phyloP scores from a whole-genome alignment of 2,888 invertebrate genomes.

The Metellina segmentata region DNA sequence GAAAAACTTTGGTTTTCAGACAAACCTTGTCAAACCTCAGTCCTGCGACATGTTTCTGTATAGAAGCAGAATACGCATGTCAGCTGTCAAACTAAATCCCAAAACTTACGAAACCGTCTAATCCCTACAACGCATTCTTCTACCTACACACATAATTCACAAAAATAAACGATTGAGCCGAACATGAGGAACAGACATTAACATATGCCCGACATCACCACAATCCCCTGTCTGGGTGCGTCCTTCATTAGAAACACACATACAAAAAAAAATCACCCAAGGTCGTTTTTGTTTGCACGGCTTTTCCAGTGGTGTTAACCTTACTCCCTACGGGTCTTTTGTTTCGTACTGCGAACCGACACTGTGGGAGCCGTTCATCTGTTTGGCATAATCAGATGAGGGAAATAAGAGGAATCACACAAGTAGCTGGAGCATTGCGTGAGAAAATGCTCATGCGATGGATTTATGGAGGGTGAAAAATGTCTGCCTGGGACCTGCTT shows the following conservation, averaged over 20 bases:
- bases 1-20: no score
- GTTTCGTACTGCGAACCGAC: not conserved
- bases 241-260: not conserved
- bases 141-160: no score
- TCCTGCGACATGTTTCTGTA: no score
- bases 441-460: no score
- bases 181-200: not conserved
- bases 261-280: not conserved
- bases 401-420: not conserved
- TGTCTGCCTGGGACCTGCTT: no score
- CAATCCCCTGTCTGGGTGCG: not conserved
- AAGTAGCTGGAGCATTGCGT: no score
- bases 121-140: no score
- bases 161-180: not conserved
- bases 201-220: not conserved
- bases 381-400: not conserved
- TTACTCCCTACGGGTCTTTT: constrained; percentile 8
- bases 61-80: no score
- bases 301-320: not conserved
- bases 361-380: constrained; percentile 11
- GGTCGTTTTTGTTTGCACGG: constrained; percentile 25
- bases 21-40: no score
- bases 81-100: no score
- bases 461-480: no score
- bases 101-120: no score